Conservation (phyloP, 2,113 vertebrate species). For the Thomomys bottae region DNA sequence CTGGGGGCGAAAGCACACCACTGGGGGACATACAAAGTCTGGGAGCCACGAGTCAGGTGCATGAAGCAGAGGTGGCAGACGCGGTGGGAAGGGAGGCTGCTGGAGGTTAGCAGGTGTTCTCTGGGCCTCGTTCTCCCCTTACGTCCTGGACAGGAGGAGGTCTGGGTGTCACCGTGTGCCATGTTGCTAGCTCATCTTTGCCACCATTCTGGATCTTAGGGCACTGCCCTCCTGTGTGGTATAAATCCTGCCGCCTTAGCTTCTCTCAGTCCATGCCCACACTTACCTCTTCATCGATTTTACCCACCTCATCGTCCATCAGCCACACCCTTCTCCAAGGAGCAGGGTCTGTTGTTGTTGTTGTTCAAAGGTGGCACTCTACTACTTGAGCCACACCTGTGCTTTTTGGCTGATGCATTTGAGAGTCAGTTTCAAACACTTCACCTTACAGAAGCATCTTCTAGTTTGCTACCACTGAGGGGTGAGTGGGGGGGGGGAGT, state of each 20-base stretch:
- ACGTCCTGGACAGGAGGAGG: not conserved
- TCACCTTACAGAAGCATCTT: slow-evolving; percentile 44
- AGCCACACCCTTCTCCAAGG: no score
- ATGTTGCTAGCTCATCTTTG: not conserved
- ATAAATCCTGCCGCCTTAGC: not conserved
- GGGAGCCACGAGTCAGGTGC: not conserved
- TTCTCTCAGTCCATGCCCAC: not conserved
- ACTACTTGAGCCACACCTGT: no score
- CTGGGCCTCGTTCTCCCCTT: no score
- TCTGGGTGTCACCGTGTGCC: no score
- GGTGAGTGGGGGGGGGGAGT: no score
- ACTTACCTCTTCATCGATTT: not conserved
- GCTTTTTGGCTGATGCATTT: no score
- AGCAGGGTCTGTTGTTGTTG: no score
- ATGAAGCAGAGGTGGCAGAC: not conserved
- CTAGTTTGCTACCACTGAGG: not conserved
- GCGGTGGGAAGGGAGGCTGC: not conserved
- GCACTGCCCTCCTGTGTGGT: not conserved
- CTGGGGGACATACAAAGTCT: not conserved
- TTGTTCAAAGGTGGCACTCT: no score
- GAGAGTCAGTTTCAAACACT: no score
- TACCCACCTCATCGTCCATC: not conserved
- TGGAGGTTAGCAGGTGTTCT: no score
- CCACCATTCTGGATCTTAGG: not conserved
- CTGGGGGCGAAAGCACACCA: not conserved